Conservation (phyloP, 1,140 invertebrate genomes). For the Magallana gigas region DNA sequence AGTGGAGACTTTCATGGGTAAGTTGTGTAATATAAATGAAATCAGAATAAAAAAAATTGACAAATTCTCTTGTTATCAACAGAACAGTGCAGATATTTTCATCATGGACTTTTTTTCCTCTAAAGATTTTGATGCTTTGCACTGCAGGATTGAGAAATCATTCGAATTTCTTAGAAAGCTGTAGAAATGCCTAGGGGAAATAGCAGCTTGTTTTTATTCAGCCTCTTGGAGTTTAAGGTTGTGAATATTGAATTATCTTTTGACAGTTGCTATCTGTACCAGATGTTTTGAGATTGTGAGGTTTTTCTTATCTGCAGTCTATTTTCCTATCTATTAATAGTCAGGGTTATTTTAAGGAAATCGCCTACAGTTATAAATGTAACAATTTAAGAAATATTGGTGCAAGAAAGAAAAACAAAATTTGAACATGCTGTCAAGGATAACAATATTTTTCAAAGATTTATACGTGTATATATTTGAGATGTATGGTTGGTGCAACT, state of each 20-base stretch:
- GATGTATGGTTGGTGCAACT: too few species aligned
- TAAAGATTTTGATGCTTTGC: neutral
- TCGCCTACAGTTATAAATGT: neutral
- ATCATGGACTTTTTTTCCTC: neutral
- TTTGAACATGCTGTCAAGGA: too few species aligned
- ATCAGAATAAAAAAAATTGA: neutral
- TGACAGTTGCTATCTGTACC: constrained; percentile 29
- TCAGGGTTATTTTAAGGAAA: neutral
- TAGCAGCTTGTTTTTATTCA: neutral
- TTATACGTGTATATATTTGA: too few species aligned
- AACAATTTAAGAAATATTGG: too few species aligned
- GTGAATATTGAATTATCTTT: neutral
- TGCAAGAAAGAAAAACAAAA: too few species aligned
- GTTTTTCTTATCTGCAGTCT: neutral
- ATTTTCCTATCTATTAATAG: neutral
- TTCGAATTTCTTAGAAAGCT: neutral
- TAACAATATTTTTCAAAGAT: too few species aligned
- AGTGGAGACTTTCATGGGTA: constrained; percentile 21
- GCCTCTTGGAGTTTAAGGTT: neutral
- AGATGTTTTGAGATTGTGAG: constrained; percentile 1
- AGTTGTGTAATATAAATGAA: neutral
- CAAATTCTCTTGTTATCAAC: neutral
- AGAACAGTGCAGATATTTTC: neutral
- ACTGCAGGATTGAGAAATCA: neutral
- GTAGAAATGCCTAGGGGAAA: neutral